Evolutionary conservation across 2,797 vertebrate genomes (phyloP).

Genomic region (Pseudomugil gertrudae): DNA sequence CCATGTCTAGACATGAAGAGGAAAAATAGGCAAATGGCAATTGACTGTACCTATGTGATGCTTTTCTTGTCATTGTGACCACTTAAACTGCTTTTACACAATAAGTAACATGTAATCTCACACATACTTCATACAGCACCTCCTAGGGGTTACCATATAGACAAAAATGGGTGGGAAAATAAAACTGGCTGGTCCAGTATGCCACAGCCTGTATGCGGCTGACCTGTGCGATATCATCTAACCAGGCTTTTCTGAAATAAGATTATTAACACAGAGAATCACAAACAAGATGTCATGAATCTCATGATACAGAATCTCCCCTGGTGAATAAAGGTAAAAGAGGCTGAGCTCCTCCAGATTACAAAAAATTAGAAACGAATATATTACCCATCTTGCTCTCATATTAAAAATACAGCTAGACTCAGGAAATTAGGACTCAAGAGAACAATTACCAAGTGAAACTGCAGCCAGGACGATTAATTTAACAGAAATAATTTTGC

Average conservation of each 20-base stretch:
- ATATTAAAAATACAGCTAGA: background rate
- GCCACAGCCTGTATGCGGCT: constrained; percentile 6
- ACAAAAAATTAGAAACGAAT: background rate
- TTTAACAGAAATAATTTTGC: background rate
- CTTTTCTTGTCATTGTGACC: too few species aligned
- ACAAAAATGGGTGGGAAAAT: background rate
- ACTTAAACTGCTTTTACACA: too few species aligned
- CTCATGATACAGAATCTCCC: constrained; percentile 26
- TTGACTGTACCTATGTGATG: too few species aligned
- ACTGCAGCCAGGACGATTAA: background rate
- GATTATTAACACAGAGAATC: constrained; percentile 25
- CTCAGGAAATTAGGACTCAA: background rate
- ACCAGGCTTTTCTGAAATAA: constrained; percentile 38
- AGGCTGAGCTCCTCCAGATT: background rate
- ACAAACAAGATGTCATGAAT: constrained; percentile 24
- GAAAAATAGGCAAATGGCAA: background rate
- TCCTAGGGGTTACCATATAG: too few species aligned
- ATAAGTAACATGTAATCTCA: too few species aligned
- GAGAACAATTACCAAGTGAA: background rate
- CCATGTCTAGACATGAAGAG: constrained; percentile 82
- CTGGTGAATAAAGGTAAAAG: constrained; percentile 5
- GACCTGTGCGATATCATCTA: constrained; percentile 45
- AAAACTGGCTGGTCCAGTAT: background rate
- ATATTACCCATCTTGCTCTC: background rate
- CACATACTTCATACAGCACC: too few species aligned